A percentile compares a stretch with the other conserved stretches of the same genome.
Evolutionary conservation across 2,113 vertebrate genomes (phyloP).

Genomic region (Microtus richardsoni): DNA sequence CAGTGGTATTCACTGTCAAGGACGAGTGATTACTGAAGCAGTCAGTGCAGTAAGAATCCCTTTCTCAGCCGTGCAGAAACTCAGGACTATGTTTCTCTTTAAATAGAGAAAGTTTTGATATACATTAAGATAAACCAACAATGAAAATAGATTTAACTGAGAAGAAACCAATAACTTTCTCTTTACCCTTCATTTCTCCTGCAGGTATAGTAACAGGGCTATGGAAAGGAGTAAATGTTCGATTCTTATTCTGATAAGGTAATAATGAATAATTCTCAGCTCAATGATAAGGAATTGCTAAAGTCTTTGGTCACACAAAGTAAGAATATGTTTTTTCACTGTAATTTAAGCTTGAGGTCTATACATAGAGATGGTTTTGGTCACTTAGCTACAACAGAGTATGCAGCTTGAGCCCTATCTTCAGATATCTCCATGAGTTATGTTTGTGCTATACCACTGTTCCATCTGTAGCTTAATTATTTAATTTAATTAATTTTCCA

Average conservation of each 20-base stretch:
- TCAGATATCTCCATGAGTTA: neutral
- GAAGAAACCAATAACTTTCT: constrained; percentile 3
- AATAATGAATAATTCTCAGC: constrained; percentile 28
- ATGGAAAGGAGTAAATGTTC: neutral
- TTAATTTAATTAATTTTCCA: constrained; percentile 47
- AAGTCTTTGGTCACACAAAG: neutral
- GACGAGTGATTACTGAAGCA: constrained; percentile 51
- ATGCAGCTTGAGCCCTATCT: neutral
- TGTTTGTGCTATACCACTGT: neutral
- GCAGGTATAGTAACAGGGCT: neutral
- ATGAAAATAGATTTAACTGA: constrained; percentile 44
- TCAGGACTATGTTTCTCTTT: neutral
- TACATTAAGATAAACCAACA: constrained; percentile 47
- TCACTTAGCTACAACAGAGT: neutral
- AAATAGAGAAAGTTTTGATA: constrained; percentile 56
- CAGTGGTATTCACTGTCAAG: constrained; percentile 32
- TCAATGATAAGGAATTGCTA: neutral
- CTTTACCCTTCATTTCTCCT: constrained; percentile 44
- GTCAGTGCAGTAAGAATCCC: constrained; percentile 20
- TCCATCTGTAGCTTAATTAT: neutral
- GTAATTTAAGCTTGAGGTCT: neutral
- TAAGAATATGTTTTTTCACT: neutral
- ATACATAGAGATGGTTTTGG: neutral
- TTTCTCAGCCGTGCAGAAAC: constrained; percentile 7
- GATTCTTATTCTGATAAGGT: neutral